Percentiles rank a stretch among this genome's conserved stretches.
Evolutionary conservation across 2,888 invertebrate genomes (phyloP).

Genomic region (Choreutis nemorana): DNA sequence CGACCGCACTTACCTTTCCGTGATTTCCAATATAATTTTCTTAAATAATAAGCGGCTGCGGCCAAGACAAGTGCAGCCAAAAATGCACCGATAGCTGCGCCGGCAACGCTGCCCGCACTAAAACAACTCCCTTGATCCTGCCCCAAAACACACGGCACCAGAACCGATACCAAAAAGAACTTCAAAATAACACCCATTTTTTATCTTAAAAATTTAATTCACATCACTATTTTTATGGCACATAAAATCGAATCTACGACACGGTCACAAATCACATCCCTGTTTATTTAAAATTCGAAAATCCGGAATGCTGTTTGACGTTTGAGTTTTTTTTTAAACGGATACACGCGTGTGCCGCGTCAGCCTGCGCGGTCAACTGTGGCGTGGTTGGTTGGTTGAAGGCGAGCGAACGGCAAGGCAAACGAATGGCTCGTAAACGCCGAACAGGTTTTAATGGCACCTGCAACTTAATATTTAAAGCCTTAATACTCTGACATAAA

Average conservation of each 20-base stretch:
- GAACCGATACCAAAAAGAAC: slow-evolving; percentile 50
- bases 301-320: slow-evolving; percentile 31
- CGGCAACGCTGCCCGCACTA: slow-evolving; percentile 74
- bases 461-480: background rate
- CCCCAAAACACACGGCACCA: slow-evolving; percentile 51
- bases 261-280: slow-evolving; percentile 43
- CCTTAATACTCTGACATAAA: slow-evolving; percentile 8
- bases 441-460: slow-evolving; percentile 6
- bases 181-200: slow-evolving; percentile 52
- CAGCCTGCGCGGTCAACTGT: slow-evolving; percentile 50
- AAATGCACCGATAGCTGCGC: slow-evolving; percentile 76
- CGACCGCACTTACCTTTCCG: slow-evolving; percentile 53
- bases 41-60: slow-evolving; percentile 63
- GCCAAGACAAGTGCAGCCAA: slow-evolving; percentile 69
- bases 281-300: slow-evolving; percentile 22
- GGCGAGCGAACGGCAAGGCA: too few species aligned
- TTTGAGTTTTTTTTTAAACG: slow-evolving; percentile 21
- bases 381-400: too few species aligned
- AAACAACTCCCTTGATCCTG: slow-evolving; percentile 65
- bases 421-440: too few species aligned
- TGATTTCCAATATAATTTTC: slow-evolving; percentile 70
- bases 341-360: slow-evolving; percentile 36
- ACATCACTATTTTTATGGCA: slow-evolving; percentile 56
- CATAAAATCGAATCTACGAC: slow-evolving; percentile 29
- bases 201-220: slow-evolving; percentile 18